These are phyloP conservation scores for Alectoris magna DNA, from an alignment of 2,797 vertebrate species.

Conservation along the genomic window DNA sequence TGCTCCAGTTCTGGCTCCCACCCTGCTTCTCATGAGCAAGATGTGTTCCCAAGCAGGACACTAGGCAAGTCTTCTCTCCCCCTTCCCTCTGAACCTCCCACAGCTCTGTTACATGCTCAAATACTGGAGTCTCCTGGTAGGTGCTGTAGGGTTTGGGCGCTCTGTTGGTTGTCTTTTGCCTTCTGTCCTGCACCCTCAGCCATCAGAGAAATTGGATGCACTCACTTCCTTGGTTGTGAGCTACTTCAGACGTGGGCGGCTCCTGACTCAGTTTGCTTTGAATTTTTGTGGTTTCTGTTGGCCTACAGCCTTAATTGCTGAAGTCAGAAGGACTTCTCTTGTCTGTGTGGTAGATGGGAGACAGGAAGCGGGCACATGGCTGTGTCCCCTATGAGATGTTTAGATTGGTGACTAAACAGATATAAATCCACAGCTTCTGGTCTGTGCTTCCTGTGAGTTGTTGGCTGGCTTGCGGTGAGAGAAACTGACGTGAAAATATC, in stretches of 20 bases:
- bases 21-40: neutral
- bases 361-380: accelerated
- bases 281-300: neutral
- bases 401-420: neutral
- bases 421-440: neutral
- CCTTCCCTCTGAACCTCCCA: neutral
- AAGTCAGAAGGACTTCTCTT: neutral
- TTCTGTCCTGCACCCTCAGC: accelerated
- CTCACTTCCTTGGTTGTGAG: neutral
- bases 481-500: neutral
- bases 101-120: neutral
- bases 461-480: neutral
- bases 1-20: neutral
- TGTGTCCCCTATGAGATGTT: neutral
- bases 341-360: accelerated
- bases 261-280: neutral
- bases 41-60: neutral
- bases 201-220: accelerated
- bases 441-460: neutral
- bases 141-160: neutral
- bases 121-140: neutral
- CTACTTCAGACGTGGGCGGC: neutral
- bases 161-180: neutral
- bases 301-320: neutral
- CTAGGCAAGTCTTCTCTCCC: neutral